These are phyloP conservation scores for Leptinotarsa undecemlineata DNA, from an alignment of 1,140 invertebrate species.

Conservation along the genomic window DNA sequence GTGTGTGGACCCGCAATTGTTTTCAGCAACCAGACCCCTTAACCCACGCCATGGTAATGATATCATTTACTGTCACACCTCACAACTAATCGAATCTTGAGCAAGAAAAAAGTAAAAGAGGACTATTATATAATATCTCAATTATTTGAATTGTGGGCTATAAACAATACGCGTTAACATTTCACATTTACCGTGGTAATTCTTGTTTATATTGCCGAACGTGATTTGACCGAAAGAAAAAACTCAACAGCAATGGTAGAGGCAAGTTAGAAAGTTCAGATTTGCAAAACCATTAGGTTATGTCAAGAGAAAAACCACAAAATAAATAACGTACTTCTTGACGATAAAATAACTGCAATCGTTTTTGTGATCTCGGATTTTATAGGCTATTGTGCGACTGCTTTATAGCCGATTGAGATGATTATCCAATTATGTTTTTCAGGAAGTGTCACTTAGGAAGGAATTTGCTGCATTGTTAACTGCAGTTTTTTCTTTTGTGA, in stretches of 20 bases:
- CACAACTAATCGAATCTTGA: not conserved
- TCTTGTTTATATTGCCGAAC: not conserved
- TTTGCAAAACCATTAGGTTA: not conserved
- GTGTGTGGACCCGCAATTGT: no score
- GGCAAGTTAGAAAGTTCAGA: not conserved
- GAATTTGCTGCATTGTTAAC: not conserved
- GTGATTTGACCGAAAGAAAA: not conserved
- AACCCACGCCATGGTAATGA: not conserved
- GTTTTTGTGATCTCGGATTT: not conserved
- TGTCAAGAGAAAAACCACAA: slow-evolving; percentile 3
- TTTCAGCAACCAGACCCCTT: not conserved
- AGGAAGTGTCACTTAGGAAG: not conserved
- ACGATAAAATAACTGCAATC: not conserved
- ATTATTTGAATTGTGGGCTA: not conserved
- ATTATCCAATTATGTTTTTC: not conserved
- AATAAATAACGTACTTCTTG: not conserved
- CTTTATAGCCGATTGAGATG: not conserved
- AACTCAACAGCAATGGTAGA: not conserved
- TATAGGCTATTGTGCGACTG: not conserved
- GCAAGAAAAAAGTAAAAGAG: not conserved
- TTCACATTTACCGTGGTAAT: not conserved
- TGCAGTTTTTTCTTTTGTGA: not conserved
- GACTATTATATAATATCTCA: not conserved
- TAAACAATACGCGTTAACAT: not conserved
- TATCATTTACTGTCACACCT: not conserved